Conservation (phyloP, 2,113 vertebrate species). For the Haliaeetus leucogaster region DNA sequence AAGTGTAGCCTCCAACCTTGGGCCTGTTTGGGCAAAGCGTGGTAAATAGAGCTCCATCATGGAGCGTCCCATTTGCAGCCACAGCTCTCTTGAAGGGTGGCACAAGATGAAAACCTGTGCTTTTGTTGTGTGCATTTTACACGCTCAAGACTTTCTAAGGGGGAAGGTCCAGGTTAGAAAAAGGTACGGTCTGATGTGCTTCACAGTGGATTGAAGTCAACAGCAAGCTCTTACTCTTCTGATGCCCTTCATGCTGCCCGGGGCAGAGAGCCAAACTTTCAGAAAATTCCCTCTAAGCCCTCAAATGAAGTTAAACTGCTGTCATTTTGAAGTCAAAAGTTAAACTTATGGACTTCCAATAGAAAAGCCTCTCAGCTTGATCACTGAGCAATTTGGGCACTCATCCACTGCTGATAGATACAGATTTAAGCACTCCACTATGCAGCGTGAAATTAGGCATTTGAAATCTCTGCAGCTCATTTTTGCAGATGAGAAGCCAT, state of each 20-base stretch:
- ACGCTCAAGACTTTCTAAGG: background rate
- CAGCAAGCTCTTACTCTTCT: background rate
- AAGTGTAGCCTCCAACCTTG: background rate
- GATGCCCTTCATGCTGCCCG: background rate
- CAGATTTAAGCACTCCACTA: background rate
- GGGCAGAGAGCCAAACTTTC: background rate
- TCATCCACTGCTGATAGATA: background rate
- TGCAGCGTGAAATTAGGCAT: background rate
- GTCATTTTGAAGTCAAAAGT: background rate
- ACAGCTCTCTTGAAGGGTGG: background rate
- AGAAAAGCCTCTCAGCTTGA: background rate
- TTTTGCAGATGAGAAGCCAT: background rate
- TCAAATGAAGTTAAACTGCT: background rate
- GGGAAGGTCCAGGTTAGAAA: background rate
- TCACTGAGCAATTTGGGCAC: background rate
- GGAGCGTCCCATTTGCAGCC: background rate
- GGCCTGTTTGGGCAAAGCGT: fast-evolving
- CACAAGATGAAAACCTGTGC: no score
- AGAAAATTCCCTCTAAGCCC: background rate
- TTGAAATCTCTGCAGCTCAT: background rate
- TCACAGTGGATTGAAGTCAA: background rate
- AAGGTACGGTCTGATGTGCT: fast-evolving
- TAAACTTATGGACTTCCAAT: background rate
- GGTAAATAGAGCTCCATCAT: background rate
- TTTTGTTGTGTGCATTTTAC: background rate